Evolutionary conservation across 2,113 vertebrate genomes (phyloP).

Genomic region (Ceyx melanurus): DNA sequence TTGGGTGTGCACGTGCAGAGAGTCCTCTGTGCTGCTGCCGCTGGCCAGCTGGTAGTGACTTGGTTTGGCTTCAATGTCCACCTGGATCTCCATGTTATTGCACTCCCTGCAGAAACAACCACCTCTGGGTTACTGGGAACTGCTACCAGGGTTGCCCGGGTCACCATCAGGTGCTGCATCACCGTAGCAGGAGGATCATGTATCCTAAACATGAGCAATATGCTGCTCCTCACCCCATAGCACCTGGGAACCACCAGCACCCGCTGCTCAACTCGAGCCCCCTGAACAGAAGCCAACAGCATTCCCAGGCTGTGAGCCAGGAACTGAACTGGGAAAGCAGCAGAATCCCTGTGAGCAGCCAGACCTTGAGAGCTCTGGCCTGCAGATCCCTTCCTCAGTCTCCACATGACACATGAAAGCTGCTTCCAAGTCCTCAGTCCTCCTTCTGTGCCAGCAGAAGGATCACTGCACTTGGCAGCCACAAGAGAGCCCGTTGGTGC

Average conservation of each 20-base stretch:
- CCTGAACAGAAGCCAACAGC: not conserved
- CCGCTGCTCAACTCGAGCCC: accelerated
- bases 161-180: not conserved
- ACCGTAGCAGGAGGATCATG: accelerated
- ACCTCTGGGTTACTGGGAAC: not conserved
- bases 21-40: slow-evolving; percentile 90
- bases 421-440: not conserved
- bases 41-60: slow-evolving; percentile 93
- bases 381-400: not conserved
- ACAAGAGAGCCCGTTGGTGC: not conserved
- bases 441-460: not conserved
- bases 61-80: slow-evolving; percentile 98
- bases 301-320: not conserved
- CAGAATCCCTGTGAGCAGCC: not conserved
- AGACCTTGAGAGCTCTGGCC: not conserved
- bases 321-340: not conserved
- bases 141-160: not conserved
- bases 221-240: not conserved
- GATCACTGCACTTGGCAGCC: not conserved
- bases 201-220: not conserved
- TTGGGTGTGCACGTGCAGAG: slow-evolving; percentile 81
- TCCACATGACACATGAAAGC: accelerated
- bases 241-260: not conserved
- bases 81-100: slow-evolving; percentile 98
- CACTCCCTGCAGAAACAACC: slow-evolving; percentile 84